Evolutionary conservation across 2,888 invertebrate genomes (phyloP).

Genomic region (Sipunculus nudus): DNA sequence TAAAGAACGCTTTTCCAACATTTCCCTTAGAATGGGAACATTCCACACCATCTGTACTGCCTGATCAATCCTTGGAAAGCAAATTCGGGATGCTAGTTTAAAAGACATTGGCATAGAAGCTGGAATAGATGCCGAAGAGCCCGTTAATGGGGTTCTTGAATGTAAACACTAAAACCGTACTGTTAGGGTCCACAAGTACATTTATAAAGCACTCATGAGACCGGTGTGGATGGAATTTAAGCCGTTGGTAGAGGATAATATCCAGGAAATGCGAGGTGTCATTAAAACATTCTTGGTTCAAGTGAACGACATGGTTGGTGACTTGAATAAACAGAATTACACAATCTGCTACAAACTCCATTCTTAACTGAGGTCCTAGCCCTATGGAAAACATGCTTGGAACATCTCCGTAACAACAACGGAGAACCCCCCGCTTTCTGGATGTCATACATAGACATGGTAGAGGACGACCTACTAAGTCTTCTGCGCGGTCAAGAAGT

Average conservation of each 20-base stretch:
- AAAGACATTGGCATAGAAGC: constrained; percentile 32
- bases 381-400: constrained; percentile 12
- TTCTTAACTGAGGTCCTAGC: background rate
- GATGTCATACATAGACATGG: constrained; percentile 18
- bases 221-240: constrained; percentile 19
- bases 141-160: constrained; percentile 27
- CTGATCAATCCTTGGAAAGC: constrained; percentile 33
- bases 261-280: background rate
- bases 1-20: constrained; percentile 5
- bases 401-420: constrained; percentile 11
- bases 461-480: constrained; percentile 18
- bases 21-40: constrained; percentile 28
- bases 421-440: constrained; percentile 9
- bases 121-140: constrained; percentile 37
- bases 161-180: constrained; percentile 18
- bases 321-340: constrained; percentile 8
- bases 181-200: constrained; percentile 27
- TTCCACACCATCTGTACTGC: constrained; percentile 27
- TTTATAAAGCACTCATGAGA: constrained; percentile 37
- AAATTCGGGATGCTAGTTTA: constrained; percentile 35
- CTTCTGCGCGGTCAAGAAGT: constrained; percentile 14
- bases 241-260: constrained; percentile 29
- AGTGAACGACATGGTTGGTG: background rate
- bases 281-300: background rate
- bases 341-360: constrained; percentile 1